Percentiles rank a stretch among this genome's conserved stretches.
Evolutionary conservation across 2,113 vertebrate species (phyloP).

Genomic region (Oostethus manadensis): DNA sequence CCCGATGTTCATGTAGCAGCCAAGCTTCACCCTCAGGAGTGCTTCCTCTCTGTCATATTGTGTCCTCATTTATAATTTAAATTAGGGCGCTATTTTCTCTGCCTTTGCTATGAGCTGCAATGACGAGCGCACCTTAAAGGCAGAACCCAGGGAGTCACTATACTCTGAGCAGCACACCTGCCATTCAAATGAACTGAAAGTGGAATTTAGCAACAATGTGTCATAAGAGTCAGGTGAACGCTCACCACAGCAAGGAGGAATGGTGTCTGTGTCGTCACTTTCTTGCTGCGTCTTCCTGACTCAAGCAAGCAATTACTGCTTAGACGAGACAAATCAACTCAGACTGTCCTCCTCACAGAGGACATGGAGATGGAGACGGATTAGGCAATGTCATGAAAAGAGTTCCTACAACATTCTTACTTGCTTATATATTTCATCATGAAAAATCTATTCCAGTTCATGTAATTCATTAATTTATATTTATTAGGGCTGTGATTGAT

Average conservation of each 20-base stretch:
- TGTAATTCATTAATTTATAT: too few relatives aligned
- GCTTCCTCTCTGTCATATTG: conserved; percentile 45
- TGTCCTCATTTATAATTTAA: conserved; percentile 64
- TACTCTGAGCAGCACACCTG: conserved; percentile 2
- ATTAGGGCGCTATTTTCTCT: conserved; percentile 41
- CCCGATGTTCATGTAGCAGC: conserved; percentile 40
- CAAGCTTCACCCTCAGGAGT: conserved; percentile 31
- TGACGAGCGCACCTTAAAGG: conserved; percentile 16
- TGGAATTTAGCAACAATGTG: conserved; percentile 55
- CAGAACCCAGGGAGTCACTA: not conserved
- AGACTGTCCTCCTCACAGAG: conserved; percentile 9
- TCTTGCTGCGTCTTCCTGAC: conserved; percentile 51
- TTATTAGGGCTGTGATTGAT: too few relatives aligned
- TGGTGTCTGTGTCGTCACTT: conserved; percentile 55
- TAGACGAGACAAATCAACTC: conserved; percentile 35
- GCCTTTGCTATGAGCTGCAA: conserved; percentile 33
- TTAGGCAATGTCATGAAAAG: conserved; percentile 13
- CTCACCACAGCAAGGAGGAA: conserved; percentile 54
- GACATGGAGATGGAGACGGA: conserved; percentile 10
- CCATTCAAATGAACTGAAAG: conserved; percentile 54
- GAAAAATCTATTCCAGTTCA: too few relatives aligned
- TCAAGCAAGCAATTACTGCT: conserved; percentile 57
- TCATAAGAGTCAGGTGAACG: conserved; percentile 52
- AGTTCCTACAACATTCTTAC: not conserved
- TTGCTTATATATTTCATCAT: too few relatives aligned